These are phyloP conservation scores for Catostylus mosaicus DNA, from an alignment of 30 jellyfish, hydroid and myxozoan genomes.

Conservation along the genomic window DNA sequence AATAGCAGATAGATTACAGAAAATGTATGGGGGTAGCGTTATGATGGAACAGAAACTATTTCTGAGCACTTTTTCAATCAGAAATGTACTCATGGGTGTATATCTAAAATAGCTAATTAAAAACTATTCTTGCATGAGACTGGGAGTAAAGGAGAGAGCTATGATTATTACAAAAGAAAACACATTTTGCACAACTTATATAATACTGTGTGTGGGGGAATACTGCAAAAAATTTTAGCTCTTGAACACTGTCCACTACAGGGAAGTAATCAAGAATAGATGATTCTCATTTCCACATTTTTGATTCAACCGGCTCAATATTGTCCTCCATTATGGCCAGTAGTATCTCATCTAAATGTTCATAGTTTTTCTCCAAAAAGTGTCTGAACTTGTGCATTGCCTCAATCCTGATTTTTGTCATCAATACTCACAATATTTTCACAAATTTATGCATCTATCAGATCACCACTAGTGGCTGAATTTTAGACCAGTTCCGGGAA, in stretches of 20 bases:
- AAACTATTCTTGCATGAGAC: neutral
- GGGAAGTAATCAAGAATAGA: conserved; percentile 20
- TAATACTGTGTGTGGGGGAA: neutral
- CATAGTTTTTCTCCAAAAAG: conserved; percentile 22
- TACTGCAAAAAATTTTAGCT: neutral
- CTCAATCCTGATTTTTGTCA: conserved; percentile 16
- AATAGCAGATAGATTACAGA: neutral
- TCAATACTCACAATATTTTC: neutral
- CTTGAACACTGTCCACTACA: conserved; percentile 16
- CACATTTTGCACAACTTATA: no score
- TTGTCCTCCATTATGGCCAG: conserved; percentile 12
- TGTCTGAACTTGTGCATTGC: conserved; percentile 35
- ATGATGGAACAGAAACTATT: neutral
- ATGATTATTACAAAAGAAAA: no score
- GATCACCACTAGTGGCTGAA: no score
- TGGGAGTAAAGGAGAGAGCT: neutral
- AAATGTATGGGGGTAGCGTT: neutral
- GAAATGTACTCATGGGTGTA: neutral
- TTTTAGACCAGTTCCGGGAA: no score
- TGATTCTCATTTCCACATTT: neutral
- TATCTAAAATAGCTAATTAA: neutral
- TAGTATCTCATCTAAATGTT: neutral
- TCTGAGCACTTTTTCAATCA: neutral
- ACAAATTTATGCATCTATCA: no score
- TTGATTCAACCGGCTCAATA: conserved; percentile 19